Evolutionary conservation across 2,888 invertebrate species (phyloP), one percentile per base, ranked within the genome.

Genomic region (Seira sanloemensis): DNA sequence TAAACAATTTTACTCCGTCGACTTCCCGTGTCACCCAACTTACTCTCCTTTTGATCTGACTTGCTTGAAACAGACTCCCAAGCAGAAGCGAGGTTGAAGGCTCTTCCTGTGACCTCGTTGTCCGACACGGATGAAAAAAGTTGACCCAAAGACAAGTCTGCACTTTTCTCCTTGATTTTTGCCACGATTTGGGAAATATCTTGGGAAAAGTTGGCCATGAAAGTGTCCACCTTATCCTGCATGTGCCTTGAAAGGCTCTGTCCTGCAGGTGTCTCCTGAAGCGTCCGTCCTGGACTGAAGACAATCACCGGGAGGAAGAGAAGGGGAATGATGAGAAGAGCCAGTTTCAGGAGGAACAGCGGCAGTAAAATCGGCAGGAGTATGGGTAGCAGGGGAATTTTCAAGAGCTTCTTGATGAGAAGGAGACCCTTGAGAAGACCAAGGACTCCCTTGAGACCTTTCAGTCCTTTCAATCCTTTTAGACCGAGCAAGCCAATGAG

Each of bases 121-220:
- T 66, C 72, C 1, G 62, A 21, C 65, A 23, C 12, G 1, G 65
- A 21, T 21, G 12, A 18, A 58, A 19, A 46, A 46, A 75, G 27
- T 5, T 65, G 37, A 26, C 54, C 25, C 62, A 69, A n/a, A 9
- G 26, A 26, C 0, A 69, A 12, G n/a, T 78, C 78, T 19, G 78
- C 78, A 50, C 78, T 78, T 2, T 58, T 71, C 2, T 66, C 72
- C 16, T 69, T 69, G 19, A 78, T 72, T 72, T 78, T 78, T 27
- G 71, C 78, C 2, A 78, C 25, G 50, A 78, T 78, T 19, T 78
- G 78, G 7, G 7, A 18, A 46, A 78, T 65, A 50, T 78, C 72
- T 62, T 78, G 66, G 1, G 78, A 72, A 1, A 78, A 23, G 23
- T 78, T 78, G 72, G 72, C 71, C 78, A 78, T 78, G 19, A 78